These are phyloP conservation scores for Trachymyrmex cornetzi DNA, from an alignment of 1,140 invertebrate species.

Conservation along the genomic window DNA sequence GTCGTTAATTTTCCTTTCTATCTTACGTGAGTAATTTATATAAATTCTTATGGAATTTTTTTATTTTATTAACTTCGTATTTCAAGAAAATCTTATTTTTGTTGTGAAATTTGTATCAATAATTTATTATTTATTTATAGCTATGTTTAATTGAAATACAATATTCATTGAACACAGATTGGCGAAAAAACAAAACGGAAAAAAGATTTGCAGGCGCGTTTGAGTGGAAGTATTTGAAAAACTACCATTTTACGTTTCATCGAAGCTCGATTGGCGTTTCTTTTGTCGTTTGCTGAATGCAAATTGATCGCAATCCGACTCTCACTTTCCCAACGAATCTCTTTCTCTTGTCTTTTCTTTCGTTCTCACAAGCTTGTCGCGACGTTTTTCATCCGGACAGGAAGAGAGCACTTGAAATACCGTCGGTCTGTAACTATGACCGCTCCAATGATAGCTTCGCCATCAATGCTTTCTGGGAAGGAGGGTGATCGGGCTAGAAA, in stretches of 20 bases:
- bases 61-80: neutral
- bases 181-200: neutral
- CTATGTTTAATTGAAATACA: conserved; percentile 17
- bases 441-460: conserved; percentile 41
- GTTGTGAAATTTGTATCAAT: neutral
- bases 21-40: neutral
- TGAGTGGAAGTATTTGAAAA: conserved; percentile 36
- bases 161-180: neutral
- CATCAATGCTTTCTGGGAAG: conserved; percentile 51
- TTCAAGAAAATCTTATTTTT: neutral
- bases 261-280: conserved; percentile 56
- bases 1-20: neutral
- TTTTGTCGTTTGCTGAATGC: conserved; percentile 53
- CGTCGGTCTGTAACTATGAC: conserved; percentile 42
- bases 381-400: conserved; percentile 38
- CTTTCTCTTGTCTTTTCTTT: conserved; percentile 1
- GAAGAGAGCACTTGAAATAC: conserved; percentile 41
- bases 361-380: conserved; percentile 37
- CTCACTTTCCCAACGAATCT: conserved; percentile 15
- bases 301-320: conserved; percentile 63
- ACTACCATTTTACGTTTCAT: conserved; percentile 64
- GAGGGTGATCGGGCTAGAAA: conserved; percentile 38
- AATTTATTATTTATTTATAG: neutral
- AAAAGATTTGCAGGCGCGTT: conserved; percentile 18
- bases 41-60: neutral